A percentile compares a stretch with the other conserved stretches of the same genome.
These are phyloP conservation scores for Exocentrus adspersus DNA, from an alignment of 2,888 invertebrate genomes.

Conservation along the genomic window DNA sequence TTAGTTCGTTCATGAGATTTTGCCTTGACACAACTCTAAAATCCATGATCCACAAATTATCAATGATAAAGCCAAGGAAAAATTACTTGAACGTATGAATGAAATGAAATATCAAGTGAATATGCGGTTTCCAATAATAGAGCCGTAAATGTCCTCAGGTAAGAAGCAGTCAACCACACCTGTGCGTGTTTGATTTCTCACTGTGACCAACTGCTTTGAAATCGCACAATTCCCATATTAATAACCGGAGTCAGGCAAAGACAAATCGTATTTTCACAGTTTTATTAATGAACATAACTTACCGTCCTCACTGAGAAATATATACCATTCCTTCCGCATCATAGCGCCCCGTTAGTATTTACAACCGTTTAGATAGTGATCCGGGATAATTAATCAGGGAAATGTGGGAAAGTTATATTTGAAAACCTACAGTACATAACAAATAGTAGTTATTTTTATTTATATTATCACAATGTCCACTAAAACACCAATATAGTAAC, in stretches of 20 bases:
- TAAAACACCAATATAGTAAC: background rate
- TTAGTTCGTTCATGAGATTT: too few species aligned
- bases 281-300: conserved; percentile 31
- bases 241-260: conserved; percentile 31
- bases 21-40: too few species aligned
- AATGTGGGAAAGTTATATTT: background rate
- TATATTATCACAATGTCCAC: background rate
- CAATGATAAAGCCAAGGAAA: too few species aligned
- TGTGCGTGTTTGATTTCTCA: conserved; percentile 36
- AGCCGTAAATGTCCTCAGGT: conserved; percentile 2
- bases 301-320: conserved; percentile 14
- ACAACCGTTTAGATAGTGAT: background rate
- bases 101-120: too few species aligned
- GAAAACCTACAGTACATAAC: background rate
- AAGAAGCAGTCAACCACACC: conserved; percentile 40
- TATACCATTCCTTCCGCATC: conserved; percentile 2
- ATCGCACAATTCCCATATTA: conserved; percentile 32
- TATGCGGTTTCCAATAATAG: conserved; percentile 8
- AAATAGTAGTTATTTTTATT: background rate
- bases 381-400: background rate
- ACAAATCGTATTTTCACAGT: conserved; percentile 30
- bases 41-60: too few species aligned
- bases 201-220: conserved; percentile 25
- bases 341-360: background rate
- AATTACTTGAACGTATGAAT: too few species aligned